A percentile compares a stretch with the other conserved stretches of the same genome.
Conservation (phyloP, 2,888 invertebrate species). For the Clusia tigrina region DNA sequence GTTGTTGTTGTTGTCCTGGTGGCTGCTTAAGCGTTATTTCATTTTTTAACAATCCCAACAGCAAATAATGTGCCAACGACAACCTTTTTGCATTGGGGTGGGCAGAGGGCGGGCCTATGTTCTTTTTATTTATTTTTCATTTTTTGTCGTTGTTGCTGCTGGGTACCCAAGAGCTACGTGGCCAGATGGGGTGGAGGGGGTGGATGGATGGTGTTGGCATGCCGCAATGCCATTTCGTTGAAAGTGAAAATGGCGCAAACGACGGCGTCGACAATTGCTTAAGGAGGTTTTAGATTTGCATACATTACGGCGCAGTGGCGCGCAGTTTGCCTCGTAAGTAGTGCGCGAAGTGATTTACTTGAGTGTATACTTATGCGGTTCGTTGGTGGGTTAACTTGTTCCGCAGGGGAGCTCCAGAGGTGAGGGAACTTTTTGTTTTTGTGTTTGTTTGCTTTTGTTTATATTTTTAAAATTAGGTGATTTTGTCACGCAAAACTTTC, state of each 20-base stretch:
- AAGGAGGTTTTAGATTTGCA: slow-evolving; percentile 1
- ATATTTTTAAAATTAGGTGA: slow-evolving; percentile 56
- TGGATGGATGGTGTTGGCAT: not conserved
- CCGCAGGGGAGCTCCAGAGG: too few species aligned
- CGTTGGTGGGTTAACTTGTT: slow-evolving; percentile 6
- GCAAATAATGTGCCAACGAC: not conserved
- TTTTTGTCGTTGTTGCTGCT: not conserved
- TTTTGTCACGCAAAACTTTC: slow-evolving; percentile 55
- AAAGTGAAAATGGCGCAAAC: slow-evolving; percentile 20
- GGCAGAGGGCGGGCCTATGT: not conserved
- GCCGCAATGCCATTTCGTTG: not conserved
- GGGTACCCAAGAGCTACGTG: not conserved
- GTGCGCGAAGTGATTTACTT: slow-evolving; percentile 1
- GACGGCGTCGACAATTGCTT: slow-evolving; percentile 2
- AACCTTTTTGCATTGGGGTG: too few species aligned
- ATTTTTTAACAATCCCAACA: too few species aligned
- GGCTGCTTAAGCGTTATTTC: too few species aligned
- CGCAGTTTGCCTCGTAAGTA: not conserved
- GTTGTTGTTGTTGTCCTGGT: not conserved
- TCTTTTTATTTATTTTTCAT: not conserved
- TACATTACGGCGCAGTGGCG: too few species aligned
- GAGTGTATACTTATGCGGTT: slow-evolving; percentile 30
- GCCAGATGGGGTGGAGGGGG: not conserved
- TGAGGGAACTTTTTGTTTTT: slow-evolving; percentile 20
- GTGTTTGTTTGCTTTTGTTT: slow-evolving; percentile 29